These are phyloP conservation scores for Parasteatoda tepidariorum DNA, from an alignment of 1,140 invertebrate species.

Conservation along the genomic window DNA sequence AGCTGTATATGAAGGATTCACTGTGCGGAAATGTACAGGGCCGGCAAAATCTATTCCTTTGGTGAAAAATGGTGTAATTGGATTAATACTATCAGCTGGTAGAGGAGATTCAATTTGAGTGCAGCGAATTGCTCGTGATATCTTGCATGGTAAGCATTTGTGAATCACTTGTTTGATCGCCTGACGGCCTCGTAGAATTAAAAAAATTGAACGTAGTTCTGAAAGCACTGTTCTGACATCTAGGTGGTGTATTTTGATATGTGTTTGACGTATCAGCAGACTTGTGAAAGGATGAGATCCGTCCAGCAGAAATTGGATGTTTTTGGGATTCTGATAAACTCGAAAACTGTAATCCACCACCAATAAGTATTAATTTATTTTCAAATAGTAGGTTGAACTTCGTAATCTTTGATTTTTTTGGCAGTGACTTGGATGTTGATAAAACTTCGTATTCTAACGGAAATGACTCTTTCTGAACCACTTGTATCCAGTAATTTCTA, in stretches of 20 bases:
- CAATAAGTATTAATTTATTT: background rate
- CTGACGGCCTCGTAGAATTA: background rate
- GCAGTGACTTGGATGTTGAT: background rate
- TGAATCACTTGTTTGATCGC: background rate
- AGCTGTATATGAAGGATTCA: background rate
- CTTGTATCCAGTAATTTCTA: slow-evolving; percentile 9
- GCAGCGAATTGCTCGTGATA: background rate
- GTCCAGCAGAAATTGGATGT: slow-evolving; percentile 9
- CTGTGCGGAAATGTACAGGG: background rate
- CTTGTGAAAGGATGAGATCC: background rate
- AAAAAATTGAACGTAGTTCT: background rate
- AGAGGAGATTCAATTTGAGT: background rate
- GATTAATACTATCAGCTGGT: background rate
- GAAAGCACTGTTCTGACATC: background rate
- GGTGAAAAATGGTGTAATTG: background rate
- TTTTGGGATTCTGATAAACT: background rate
- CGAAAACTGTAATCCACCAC: background rate
- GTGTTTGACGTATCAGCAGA: background rate
- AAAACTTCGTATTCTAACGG: background rate
- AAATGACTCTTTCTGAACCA: slow-evolving; percentile 24
- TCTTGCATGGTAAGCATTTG: background rate
- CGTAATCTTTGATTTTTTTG: background rate
- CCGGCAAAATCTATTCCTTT: background rate
- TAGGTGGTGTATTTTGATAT: background rate
- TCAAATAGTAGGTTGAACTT: background rate